These are phyloP conservation scores for Melanotaenia trifasciata DNA, from an alignment of 2,797 vertebrate genomes.

Conservation along the genomic window DNA sequence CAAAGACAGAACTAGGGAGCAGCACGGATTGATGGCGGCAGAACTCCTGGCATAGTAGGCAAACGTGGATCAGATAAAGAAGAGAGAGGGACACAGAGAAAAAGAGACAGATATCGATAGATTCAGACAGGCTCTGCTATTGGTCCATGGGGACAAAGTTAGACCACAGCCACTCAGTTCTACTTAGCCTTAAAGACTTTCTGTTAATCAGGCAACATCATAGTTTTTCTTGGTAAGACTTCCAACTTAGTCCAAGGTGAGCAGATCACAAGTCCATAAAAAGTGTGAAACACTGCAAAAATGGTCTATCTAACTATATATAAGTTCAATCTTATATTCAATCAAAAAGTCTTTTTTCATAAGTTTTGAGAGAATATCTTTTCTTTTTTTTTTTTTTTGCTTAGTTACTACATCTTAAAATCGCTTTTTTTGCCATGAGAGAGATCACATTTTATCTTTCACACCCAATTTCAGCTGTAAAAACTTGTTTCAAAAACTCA, in stretches of 20 bases:
- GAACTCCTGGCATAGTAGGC: constrained; percentile 43
- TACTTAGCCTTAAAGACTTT: constrained; percentile 44
- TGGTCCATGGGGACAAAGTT: constrained; percentile 52
- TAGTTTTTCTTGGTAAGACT: constrained; percentile 28
- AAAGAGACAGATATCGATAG: constrained; percentile 37
- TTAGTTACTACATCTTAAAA: no score
- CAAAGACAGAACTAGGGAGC: constrained; percentile 41
- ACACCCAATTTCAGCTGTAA: no score
- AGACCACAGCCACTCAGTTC: constrained; percentile 38
- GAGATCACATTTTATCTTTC: no score
- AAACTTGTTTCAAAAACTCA: no score
- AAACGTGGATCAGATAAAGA: constrained; percentile 63
- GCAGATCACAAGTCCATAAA: constrained; percentile 35
- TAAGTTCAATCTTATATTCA: no score
- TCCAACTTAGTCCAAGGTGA: background rate
- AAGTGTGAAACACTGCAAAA: background rate
- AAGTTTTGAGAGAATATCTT: no score
- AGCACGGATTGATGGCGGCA: constrained; percentile 59
- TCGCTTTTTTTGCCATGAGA: no score
- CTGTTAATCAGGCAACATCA: constrained; percentile 38
- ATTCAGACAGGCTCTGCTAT: constrained; percentile 52
- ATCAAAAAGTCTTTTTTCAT: no score
- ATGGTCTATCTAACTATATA: no score
- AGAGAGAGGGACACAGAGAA: constrained; percentile 29
- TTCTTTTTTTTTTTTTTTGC: no score